Evolutionary conservation across 2,797 vertebrate genomes (phyloP), one percentile per base, ranked within the genome.

Genomic region (Hoplostethus atlanticus): DNA sequence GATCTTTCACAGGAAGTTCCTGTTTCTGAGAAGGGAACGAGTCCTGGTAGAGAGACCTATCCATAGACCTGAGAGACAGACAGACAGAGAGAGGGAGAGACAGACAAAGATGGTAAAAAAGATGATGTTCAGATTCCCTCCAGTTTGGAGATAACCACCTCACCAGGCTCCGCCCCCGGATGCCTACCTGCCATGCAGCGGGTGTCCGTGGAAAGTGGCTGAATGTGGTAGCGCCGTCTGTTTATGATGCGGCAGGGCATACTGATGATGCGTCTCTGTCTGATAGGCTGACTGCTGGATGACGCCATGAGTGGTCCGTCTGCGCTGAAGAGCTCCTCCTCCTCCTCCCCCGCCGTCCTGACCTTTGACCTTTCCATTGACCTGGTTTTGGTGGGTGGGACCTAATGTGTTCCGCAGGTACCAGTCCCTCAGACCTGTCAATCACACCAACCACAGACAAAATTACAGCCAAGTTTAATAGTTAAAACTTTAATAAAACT

Each of bases 351-450:
- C 73, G 10, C 66, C 70, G 0, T 42, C 36, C 64, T 90, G 91
- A 69, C 77, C 77, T 88, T 93, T 93, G 47, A 74, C 44, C 3
- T 89, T 87, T 30, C 74, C 71, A 0, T 77, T 78, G 17, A 28
- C 10, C 42, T 78, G 83, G 54, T 40, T 87, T 42, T 79, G 84
- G 36, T 89, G 83, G 71, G 75, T 13, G 46, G 90, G 77, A 16
- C 94, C 93, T 51, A 95, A 87, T 0, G 95, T 95, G 76, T 97
- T 97, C 70, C 96, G 94, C 83, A 97, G 89, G 87, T 97, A 97
- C 96, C 96, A 97, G 93, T 97, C 96, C 87, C 96, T 92, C 52
- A 97, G 92, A 54, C 96, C 92, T 93, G 86, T 0, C 47, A 31
- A 81, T 55, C 68, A 79, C 6, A 76, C 12, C 13, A 9, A 9